phyloP scores from a whole-genome alignment of 1,140 invertebrate species.

The Teleopsis dalmanni region DNA sequence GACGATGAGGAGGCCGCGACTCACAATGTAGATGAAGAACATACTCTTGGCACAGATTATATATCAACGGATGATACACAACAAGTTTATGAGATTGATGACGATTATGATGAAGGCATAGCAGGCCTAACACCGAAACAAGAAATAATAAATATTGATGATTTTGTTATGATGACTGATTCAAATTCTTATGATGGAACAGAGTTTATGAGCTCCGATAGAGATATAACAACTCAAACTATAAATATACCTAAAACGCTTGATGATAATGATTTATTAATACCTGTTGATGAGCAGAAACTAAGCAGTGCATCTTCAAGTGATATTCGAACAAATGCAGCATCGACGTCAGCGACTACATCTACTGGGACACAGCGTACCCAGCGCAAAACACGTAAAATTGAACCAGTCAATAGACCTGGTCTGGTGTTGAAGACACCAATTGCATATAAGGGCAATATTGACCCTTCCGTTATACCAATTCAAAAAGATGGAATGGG shows the following conservation, averaged over 20 bases:
- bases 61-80: slow-evolving; percentile 6
- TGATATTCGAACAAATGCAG: slow-evolving; percentile 1
- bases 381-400: slow-evolving; percentile 50
- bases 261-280: slow-evolving; percentile 27
- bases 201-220: slow-evolving; percentile 34
- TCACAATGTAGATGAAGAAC: slow-evolving; percentile 11
- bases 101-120: slow-evolving; percentile 29
- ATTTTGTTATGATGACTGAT: slow-evolving; percentile 42
- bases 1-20: slow-evolving; percentile 23
- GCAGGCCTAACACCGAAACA: slow-evolving; percentile 34
- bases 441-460: slow-evolving; percentile 71
- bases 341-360: slow-evolving; percentile 11
- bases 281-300: slow-evolving; percentile 21
- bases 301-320: slow-evolving; percentile 12
- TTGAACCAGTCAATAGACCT: slow-evolving; percentile 68
- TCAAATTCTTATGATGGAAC: slow-evolving; percentile 44
- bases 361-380: slow-evolving; percentile 20
- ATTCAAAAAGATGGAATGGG: slow-evolving; percentile 78
- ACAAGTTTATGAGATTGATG: slow-evolving; percentile 30
- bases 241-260: slow-evolving; percentile 24
- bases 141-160: slow-evolving; percentile 43
- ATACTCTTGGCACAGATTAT: slow-evolving; percentile 5
- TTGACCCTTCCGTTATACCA: slow-evolving; percentile 68
- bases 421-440: slow-evolving; percentile 68
- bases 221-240: slow-evolving; percentile 9